Evolutionary conservation across 2,113 vertebrate species (phyloP).

Genomic region (Conger conger): DNA sequence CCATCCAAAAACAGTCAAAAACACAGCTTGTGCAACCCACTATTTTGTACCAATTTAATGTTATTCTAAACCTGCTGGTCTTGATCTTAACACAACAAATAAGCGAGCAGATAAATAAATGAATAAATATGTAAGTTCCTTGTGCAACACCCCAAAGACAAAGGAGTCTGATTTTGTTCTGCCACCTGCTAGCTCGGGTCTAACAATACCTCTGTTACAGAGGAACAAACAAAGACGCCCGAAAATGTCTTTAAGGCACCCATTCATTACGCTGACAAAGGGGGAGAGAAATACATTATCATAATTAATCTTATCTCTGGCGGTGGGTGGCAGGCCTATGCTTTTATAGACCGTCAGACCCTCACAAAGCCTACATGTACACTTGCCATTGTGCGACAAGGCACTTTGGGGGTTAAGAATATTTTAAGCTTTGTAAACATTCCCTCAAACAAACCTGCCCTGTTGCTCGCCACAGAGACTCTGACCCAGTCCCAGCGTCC

Average conservation of each 20-base stretch:
- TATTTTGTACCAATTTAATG: not conserved
- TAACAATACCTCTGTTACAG: slow-evolving; percentile 86
- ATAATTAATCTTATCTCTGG: slow-evolving; percentile 91
- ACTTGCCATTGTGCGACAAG: slow-evolving; percentile 59
- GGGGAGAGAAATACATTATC: slow-evolving; percentile 92
- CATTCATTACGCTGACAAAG: slow-evolving; percentile 93
- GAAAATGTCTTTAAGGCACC: slow-evolving; percentile 84
- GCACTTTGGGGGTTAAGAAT: slow-evolving; percentile 52
- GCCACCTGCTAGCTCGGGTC: slow-evolving; percentile 85
- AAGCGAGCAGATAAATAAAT: not conserved
- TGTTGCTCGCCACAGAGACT: slow-evolving; percentile 35
- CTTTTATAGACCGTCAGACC: slow-evolving; percentile 52
- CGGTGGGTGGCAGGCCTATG: slow-evolving; percentile 83
- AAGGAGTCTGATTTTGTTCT: slow-evolving; percentile 78
- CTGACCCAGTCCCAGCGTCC: slow-evolving; percentile 28
- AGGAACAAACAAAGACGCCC: slow-evolving; percentile 83
- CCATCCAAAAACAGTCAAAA: too few relatives aligned
- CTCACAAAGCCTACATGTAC: slow-evolving; percentile 64
- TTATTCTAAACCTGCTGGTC: not conserved
- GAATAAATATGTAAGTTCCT: slow-evolving; percentile 36
- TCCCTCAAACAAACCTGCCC: slow-evolving; percentile 45
- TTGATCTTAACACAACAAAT: slow-evolving; percentile 14
- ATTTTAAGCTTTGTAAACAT: slow-evolving; percentile 63
- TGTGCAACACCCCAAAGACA: slow-evolving; percentile 67
- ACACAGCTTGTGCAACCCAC: not conserved